These are phyloP conservation scores for Eudasyphora cyanicolor DNA, from an alignment of 2,888 invertebrate genomes.

Conservation along the genomic window DNA sequence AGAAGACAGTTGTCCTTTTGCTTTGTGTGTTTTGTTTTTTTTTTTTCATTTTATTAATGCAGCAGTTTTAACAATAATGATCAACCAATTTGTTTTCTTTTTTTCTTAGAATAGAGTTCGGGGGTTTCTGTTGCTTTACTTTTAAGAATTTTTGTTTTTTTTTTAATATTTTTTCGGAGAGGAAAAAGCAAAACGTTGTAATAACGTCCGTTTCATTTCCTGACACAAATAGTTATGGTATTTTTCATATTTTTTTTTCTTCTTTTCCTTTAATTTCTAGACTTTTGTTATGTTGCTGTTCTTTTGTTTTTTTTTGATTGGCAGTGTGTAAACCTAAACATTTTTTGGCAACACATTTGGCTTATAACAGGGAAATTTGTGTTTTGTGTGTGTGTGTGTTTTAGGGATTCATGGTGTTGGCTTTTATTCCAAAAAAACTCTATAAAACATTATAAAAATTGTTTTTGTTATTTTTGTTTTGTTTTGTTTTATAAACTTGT, in stretches of 20 bases:
- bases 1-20: neutral
- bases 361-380: neutral
- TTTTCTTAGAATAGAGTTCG: neutral
- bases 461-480: neutral
- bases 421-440: neutral
- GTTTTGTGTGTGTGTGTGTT: neutral
- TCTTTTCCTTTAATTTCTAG: neutral
- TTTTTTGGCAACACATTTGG: conserved; percentile 24
- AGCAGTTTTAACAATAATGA: conserved; percentile 14
- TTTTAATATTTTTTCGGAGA: neutral
- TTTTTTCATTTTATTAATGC: neutral
- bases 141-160: neutral
- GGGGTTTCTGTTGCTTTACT: neutral
- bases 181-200: neutral
- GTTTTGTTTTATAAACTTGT: conserved; percentile 17
- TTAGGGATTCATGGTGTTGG: neutral
- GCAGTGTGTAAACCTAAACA: conserved; percentile 53
- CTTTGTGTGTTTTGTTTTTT: neutral
- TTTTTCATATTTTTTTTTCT: neutral
- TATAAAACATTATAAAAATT: conserved; percentile 18
- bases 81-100: neutral
- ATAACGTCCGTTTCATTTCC: neutral
- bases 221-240: neutral
- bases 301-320: conserved; percentile 33
- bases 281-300: neutral